Percentiles rank a stretch among this genome's conserved stretches.
These are phyloP conservation scores for Xenotilapia caudafasciata DNA, from an alignment of 2,113 vertebrate species.

Conservation along the genomic window DNA sequence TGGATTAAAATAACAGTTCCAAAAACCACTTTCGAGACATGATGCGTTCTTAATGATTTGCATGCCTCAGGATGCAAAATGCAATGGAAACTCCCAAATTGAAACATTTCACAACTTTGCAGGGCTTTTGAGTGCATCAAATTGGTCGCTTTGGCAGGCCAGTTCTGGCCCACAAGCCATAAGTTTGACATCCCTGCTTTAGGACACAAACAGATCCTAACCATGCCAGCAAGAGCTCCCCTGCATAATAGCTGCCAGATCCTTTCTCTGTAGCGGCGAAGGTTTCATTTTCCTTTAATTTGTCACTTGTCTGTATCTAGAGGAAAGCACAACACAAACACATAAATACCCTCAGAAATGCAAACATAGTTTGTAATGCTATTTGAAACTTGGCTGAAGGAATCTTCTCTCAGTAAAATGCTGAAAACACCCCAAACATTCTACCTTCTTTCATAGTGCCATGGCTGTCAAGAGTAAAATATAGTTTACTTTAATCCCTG, in stretches of 20 bases:
- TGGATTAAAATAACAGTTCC: background rate
- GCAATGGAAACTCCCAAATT: background rate
- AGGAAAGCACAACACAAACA: background rate
- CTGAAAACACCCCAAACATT: constrained; percentile 5
- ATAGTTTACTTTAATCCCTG: constrained; percentile 41
- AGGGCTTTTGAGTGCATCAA: background rate
- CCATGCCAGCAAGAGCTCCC: background rate
- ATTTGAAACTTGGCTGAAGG: background rate
- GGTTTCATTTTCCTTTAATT: background rate
- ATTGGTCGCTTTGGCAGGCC: background rate
- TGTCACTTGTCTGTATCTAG: background rate
- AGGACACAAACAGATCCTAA: background rate
- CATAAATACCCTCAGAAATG: background rate
- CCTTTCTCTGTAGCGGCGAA: background rate
- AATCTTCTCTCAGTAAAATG: constrained; percentile 15
- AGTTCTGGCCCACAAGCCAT: background rate
- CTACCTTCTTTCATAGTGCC: constrained; percentile 11
- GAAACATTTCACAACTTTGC: background rate
- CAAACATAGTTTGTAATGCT: background rate
- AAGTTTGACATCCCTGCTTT: background rate
- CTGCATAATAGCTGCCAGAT: background rate
- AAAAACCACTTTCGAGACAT: background rate
- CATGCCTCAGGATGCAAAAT: background rate
- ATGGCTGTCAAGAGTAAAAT: constrained; percentile 38
- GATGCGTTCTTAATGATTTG: background rate